Evolutionary conservation across 1,140 invertebrate genomes (phyloP).

Genomic region (Leptopilina clavipes): DNA sequence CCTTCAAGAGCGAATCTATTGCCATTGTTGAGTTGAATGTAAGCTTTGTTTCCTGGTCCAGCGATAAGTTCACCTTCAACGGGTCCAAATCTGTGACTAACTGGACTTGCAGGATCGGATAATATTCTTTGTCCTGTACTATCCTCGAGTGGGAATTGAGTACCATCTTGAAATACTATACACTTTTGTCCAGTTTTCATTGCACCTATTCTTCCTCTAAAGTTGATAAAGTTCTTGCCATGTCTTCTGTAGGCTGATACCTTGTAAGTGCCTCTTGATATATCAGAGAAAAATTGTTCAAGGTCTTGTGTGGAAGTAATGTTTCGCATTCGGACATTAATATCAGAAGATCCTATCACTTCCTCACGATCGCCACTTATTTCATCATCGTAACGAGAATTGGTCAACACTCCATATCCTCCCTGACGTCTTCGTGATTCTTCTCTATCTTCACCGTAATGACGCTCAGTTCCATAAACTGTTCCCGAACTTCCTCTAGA

Average conservation of each 20-base stretch:
- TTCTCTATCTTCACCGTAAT: conserved; percentile 49
- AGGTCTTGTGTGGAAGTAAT: conserved; percentile 59
- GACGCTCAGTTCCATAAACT: conserved; percentile 52
- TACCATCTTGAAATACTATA: conserved; percentile 64
- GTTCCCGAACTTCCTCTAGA: conserved; percentile 35
- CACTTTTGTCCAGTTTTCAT: conserved; percentile 58
- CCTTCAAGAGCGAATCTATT: conserved; percentile 62
- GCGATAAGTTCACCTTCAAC: conserved; percentile 62
- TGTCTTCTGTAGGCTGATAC: conserved; percentile 48
- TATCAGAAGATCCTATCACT: conserved; percentile 49
- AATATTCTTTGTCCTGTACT: conserved; percentile 52
- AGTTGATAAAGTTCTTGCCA: conserved; percentile 60
- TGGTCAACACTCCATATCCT: conserved; percentile 43
- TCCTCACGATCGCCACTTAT: conserved; percentile 65
- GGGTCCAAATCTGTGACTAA: conserved; percentile 47
- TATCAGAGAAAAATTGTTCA: conserved; percentile 54
- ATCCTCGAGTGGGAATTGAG: conserved; percentile 63
- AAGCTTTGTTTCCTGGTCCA: conserved; percentile 54
- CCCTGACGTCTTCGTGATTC: conserved; percentile 44
- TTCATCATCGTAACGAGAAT: conserved; percentile 46
- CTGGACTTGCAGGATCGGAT: conserved; percentile 23
- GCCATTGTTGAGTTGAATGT: conserved; percentile 62
- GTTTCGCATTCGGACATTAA: conserved; percentile 55
- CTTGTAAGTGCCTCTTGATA: conserved; percentile 53
- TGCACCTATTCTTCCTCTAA: conserved; percentile 58